These are phyloP conservation scores for Bombus difficillimus DNA, from an alignment of 1,140 invertebrate species.

Conservation along the genomic window DNA sequence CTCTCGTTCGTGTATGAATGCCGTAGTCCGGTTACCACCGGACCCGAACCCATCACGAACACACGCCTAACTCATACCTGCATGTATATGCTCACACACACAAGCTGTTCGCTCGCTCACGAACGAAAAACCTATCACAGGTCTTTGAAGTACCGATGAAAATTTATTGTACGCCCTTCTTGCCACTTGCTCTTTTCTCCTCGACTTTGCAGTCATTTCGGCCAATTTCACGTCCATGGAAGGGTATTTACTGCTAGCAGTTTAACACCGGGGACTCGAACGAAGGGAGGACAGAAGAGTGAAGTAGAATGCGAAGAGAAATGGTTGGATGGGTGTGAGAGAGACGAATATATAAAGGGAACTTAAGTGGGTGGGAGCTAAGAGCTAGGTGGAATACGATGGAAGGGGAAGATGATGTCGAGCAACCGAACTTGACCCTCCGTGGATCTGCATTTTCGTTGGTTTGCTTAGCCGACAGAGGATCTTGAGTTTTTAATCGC, in stretches of 20 bases:
- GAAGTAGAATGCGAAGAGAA: not conserved
- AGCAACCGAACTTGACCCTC: conserved; percentile 51
- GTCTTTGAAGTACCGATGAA: conserved; percentile 22
- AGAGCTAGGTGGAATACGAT: not conserved
- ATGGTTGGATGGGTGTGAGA: not conserved
- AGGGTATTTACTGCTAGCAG: conserved; percentile 20
- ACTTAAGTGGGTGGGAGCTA: conserved; percentile 17
- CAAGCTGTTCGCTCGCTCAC: not conserved
- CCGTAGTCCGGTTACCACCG: conserved; percentile 51
- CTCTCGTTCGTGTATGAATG: conserved; percentile 51
- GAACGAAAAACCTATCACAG: conserved; percentile 17
- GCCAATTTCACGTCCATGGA: conserved; percentile 25
- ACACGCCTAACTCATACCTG: not conserved
- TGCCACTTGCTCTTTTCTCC: conserved; percentile 9
- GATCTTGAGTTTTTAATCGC: conserved; percentile 10
- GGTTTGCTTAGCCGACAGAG: conserved; percentile 21
- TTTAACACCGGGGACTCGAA: not conserved
- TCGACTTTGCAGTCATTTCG: conserved; percentile 27
- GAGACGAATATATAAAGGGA: not conserved
- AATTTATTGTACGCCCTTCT: conserved; percentile 34
- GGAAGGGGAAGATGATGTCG: conserved; percentile 35
- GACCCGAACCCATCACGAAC: conserved; percentile 41
- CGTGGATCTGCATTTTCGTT: conserved; percentile 43
- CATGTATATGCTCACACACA: no score
- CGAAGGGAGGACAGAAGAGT: not conserved